Percentiles rank a stretch among this genome's conserved stretches.
phyloP scores from a whole-genome alignment of 2,797 vertebrate species.

The Molossus alvarezi region DNA sequence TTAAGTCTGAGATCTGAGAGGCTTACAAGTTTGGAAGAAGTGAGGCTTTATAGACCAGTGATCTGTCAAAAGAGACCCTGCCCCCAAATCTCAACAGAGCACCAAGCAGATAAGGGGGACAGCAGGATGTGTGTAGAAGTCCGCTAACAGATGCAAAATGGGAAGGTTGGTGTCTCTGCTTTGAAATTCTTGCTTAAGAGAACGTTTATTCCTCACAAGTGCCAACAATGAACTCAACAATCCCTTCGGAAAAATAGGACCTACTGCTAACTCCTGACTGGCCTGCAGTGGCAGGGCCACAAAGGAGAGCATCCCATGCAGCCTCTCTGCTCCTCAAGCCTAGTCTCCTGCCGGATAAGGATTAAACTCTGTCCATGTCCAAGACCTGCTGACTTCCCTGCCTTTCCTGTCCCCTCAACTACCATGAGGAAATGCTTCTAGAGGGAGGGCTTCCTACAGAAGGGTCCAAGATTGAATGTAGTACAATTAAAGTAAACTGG shows the following conservation, averaged over 20 bases:
- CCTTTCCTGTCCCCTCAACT: not conserved
- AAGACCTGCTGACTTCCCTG: not conserved
- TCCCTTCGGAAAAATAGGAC: not conserved
- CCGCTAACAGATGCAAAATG: not conserved
- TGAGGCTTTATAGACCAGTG: not conserved
- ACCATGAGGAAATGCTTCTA: not conserved
- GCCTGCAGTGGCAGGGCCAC: not conserved
- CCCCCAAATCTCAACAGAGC: not conserved
- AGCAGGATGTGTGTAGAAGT: not conserved
- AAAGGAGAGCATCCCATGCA: not conserved
- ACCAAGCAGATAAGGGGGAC: not conserved
- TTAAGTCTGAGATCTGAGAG: slow-evolving; percentile 30
- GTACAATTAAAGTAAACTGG: not conserved
- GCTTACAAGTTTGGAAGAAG: not conserved
- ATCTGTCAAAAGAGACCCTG: not conserved
- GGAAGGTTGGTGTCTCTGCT: not conserved
- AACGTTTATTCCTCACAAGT: not conserved
- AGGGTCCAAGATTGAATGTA: not conserved
- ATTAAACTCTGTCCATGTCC: not conserved
- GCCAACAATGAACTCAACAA: slow-evolving; percentile 11
- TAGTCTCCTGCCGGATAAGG: not conserved
- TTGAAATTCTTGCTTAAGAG: slow-evolving; percentile 4
- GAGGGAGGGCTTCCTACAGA: not conserved
- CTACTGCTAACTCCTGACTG: not conserved
- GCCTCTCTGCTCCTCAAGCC: not conserved